Evolutionary conservation across 2,113 vertebrate species (phyloP), one percentile per base, ranked within the genome.

Genomic region (Ceyx melanurus): DNA sequence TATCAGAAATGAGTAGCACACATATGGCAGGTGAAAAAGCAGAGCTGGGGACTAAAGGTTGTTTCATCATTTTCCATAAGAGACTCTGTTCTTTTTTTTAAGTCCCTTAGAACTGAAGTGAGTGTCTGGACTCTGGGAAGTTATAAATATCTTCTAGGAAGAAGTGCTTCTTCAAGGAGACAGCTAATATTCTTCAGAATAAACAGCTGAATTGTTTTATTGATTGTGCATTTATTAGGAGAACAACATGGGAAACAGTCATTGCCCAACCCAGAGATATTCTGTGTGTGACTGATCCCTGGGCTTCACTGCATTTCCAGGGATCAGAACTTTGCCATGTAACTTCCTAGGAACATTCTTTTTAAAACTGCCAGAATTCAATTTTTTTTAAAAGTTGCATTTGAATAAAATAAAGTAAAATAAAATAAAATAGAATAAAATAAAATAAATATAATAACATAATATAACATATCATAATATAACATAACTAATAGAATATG

Each of bases 61-160:
- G 65, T 85, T 78, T 86, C 60, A 46, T 26, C 15, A 13, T 86
- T 89, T 95, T 92, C 37, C 54, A 6, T 29, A 82, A 79, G 46
- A 84, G 42, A n/a, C 37, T 91, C 22, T 46, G n/a, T 73, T 53
- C 8, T 83, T 82, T 58, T 58, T 58, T 57, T 86, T 42, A 56
- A 62, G 25, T 83, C 93, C 86, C 83, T 88, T 58, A 88, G 58
- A 91, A 89, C 42, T 17, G 1, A 93, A 94, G 22, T 78, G 57
- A 68, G 23, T 62, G 42, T 48, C 45, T 76, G 42, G 43, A 68
- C 31, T 54, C 23, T 25, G 5, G 17, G 25, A 94, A 88, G 18
- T 45, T 60, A 56, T 81, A 65, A 60, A 92, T 70, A 71, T 33
- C 46, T 77, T 37, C 22, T 29, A 54, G 54, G 42, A 86, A 82